Evolutionary conservation across 2,113 vertebrate species (phyloP).

Genomic region (Corvus moneduloides): DNA sequence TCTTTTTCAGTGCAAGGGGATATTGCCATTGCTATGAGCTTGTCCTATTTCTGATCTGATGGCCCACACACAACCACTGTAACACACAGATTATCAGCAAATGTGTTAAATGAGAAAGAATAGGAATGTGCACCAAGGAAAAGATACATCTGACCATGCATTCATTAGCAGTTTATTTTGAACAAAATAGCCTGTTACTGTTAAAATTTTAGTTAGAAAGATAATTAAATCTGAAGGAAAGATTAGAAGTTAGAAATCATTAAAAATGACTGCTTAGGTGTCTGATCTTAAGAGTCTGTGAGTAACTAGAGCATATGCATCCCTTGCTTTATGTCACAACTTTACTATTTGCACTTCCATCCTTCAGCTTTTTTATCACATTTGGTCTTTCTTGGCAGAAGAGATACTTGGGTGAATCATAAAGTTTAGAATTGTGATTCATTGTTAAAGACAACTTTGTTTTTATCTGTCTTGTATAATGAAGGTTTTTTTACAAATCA

Average conservation of each 20-base stretch:
- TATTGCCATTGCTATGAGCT: neutral
- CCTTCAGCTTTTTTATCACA: constrained; percentile 1
- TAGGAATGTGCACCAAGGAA: neutral
- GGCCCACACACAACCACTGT: neutral
- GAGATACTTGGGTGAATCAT: neutral
- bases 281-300: neutral
- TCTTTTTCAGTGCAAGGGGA: neutral
- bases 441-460: constrained; percentile 25
- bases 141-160: neutral
- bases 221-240: neutral
- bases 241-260: neutral
- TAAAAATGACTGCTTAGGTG: neutral
- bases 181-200: neutral
- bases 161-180: neutral
- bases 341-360: neutral
- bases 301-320: neutral
- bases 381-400: neutral
- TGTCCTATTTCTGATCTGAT: neutral
- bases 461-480: constrained; percentile 17
- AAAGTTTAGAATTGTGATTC: constrained; percentile 3
- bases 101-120: neutral
- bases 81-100: neutral
- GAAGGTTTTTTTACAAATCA: neutral
- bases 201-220: neutral
- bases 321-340: neutral